Percentiles rank a stretch among this genome's conserved stretches.
phyloP scores from a whole-genome alignment of 2,797 vertebrate genomes.

The Coranthus polyacanthus region DNA sequence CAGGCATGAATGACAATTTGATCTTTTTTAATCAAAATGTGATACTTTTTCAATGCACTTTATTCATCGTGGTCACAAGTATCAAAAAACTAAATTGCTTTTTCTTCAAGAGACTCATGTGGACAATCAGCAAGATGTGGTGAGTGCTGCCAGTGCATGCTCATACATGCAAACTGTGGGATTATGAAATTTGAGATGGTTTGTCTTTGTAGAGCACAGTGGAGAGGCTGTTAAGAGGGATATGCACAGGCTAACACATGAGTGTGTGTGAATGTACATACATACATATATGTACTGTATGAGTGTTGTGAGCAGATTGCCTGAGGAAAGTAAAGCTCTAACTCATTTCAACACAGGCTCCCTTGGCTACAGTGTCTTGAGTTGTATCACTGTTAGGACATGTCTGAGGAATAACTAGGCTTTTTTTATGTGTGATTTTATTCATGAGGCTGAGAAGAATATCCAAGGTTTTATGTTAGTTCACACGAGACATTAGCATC shows the following conservation, averaged over 20 bases:
- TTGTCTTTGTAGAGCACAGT: slow-evolving; percentile 39
- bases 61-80: slow-evolving; percentile 26
- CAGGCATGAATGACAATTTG: slow-evolving; percentile 25
- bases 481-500: slow-evolving; percentile 32
- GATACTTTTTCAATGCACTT: slow-evolving; percentile 32
- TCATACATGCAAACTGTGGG: slow-evolving; percentile 70
- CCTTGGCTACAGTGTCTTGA: slow-evolving; percentile 19
- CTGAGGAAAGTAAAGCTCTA: slow-evolving; percentile 3
- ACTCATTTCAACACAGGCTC: slow-evolving; percentile 9
- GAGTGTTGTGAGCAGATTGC: not conserved
- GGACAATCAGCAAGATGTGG: slow-evolving; percentile 46
- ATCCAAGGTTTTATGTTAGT: slow-evolving; percentile 20
- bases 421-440: slow-evolving; percentile 44
- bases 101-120: slow-evolving; percentile 55
- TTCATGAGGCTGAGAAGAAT: slow-evolving; percentile 39
- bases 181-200: slow-evolving; percentile 68
- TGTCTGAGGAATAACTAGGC: slow-evolving; percentile 26
- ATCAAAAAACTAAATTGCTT: slow-evolving; percentile 59
- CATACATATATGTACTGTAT: not conserved
- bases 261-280: slow-evolving; percentile 12
- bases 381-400: slow-evolving; percentile 26
- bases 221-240: slow-evolving; percentile 47
- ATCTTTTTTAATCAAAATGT: slow-evolving; percentile 39
- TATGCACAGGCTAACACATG: slow-evolving; percentile 2
- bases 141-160: slow-evolving; percentile 45